Base-by-base conservation (phyloP, 2,888 invertebrate genomes). In the Philhelius pedissequus region DNA sequence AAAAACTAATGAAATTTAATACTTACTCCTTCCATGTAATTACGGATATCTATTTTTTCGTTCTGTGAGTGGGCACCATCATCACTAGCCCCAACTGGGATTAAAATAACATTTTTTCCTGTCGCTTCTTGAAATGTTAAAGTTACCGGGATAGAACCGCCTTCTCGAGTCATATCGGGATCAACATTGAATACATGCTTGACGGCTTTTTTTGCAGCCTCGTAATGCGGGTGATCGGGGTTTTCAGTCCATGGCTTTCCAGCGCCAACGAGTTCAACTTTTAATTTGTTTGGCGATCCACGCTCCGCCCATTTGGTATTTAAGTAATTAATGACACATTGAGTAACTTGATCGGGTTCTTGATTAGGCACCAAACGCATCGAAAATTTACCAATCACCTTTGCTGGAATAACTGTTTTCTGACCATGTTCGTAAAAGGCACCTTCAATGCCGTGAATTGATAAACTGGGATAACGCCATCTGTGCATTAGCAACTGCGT, bases 51-150 rank as follows among this genome's bases (percentile, higher is more conserved):
- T 88, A 99, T 93, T 92, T 99, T 99, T 92, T 99, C 99, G 92
- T 99, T 99, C 92, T 99, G 98, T 13, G 98, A 98, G 93, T 99
- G 99, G 80, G 99, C 99, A 88, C 99, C 99, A 92, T 99, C 99
- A 92, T 99, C 99, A 76, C 89, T 89, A 71, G 97, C 95, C 60
- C 99, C 99, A 91, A 99, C 96, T 1, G 99, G 99, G 87, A 99
- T 93, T 86, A 99, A 93, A 89, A 99, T 94, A 62, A 99, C 98
- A 92, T 97, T 99, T 90, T 97, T 97, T 0, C 96, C 96, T 71
- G 98, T 98, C 9, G 96, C 96, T 91, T 98, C 96, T 92, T 97
- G 95, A 90, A 99, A 94, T 50, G 97, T 97, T 86, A 99, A 93
- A 60, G 99, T 98, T 80, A 99, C 97, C 2, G 99, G 99, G 92